These are phyloP conservation scores for Excalfactoria chinensis DNA, from an alignment of 2,113 vertebrate genomes.

Conservation along the genomic window DNA sequence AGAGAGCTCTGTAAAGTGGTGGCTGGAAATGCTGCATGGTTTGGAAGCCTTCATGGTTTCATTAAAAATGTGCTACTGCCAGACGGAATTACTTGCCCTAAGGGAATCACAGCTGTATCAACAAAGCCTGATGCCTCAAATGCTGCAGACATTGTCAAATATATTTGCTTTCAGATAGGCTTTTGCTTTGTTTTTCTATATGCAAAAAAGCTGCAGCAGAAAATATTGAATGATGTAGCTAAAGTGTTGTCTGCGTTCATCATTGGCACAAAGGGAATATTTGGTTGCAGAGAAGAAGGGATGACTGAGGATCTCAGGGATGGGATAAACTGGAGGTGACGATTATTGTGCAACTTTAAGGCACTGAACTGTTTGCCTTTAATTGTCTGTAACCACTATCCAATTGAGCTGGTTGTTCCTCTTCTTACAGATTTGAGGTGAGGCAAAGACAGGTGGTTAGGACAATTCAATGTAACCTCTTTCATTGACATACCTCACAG, in stretches of 20 bases:
- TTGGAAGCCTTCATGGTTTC: constrained; percentile 28
- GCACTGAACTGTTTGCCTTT: neutral
- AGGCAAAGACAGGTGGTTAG: neutral
- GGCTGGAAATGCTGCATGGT: neutral
- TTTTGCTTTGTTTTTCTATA: neutral
- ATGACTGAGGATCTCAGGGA: neutral
- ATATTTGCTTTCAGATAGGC: neutral
- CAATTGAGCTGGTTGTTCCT: neutral
- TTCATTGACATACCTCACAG: neutral
- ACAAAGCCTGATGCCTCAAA: neutral
- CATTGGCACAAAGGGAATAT: neutral
- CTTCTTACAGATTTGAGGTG: neutral
- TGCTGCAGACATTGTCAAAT: neutral
- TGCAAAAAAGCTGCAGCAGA: neutral
- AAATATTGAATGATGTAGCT: neutral
- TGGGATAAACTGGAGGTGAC: neutral
- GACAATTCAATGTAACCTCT: neutral
- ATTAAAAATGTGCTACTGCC: neutral
- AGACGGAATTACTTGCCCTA: neutral
- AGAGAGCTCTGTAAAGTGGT: neutral
- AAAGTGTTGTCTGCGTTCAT: neutral
- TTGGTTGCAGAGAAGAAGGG: neutral
- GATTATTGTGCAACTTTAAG: neutral
- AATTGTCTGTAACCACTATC: neutral
- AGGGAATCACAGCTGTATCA: neutral